These are phyloP conservation scores for Erithacus rubecula DNA, from an alignment of 2,797 vertebrate species.

Conservation along the genomic window DNA sequence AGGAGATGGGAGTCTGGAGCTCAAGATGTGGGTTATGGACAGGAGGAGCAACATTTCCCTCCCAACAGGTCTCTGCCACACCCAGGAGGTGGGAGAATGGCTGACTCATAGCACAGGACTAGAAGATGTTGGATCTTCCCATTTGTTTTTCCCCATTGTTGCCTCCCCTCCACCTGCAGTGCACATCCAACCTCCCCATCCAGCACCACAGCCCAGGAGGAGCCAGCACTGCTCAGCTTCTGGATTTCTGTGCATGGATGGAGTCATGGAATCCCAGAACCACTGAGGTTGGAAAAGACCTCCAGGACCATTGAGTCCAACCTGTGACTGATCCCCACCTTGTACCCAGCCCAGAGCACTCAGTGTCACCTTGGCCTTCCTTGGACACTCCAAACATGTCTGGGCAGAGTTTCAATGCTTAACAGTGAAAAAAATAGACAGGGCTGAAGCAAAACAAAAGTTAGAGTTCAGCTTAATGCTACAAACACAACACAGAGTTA, in stretches of 20 bases:
- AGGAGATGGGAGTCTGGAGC: not conserved
- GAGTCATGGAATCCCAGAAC: not conserved
- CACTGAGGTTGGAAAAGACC: not conserved
- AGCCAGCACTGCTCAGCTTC: not conserved
- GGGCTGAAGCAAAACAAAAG: not conserved
- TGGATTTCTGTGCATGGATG: rapidly evolving
- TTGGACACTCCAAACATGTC: not conserved
- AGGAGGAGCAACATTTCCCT: not conserved
- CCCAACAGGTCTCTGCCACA: not conserved
- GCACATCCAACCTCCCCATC: not conserved
- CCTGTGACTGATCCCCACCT: rapidly evolving
- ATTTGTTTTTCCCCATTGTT: rapidly evolving
- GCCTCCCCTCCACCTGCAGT: not conserved
- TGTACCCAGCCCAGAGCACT: not conserved
- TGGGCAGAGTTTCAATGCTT: not conserved
- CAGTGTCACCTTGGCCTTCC: not conserved
- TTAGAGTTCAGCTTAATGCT: not conserved
- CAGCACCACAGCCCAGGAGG: not conserved
- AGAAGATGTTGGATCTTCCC: not conserved
- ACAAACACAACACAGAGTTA: not conserved
- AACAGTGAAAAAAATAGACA: not conserved
- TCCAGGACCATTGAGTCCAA: rapidly evolving
- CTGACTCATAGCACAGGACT: rapidly evolving
- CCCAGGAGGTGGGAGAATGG: not conserved
- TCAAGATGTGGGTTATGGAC: rapidly evolving